Conservation (phyloP, 1,140 invertebrate species). For the Galleria mellonella region DNA sequence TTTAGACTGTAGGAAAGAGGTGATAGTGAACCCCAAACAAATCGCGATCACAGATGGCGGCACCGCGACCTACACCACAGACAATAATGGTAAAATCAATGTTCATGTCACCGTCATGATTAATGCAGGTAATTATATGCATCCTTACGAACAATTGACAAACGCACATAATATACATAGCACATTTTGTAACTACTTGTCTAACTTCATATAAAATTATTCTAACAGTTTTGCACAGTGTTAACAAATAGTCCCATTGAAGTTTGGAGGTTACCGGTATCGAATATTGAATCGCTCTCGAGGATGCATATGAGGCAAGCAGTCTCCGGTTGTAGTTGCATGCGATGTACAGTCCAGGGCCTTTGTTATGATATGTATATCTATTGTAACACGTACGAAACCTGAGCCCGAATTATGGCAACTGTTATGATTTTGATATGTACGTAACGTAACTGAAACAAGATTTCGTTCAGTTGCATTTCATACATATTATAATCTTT, state of each 20-base stretch:
- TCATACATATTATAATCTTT: no score
- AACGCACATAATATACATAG: slow-evolving; percentile 41
- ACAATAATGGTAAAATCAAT: slow-evolving; percentile 91
- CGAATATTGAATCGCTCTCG: slow-evolving; percentile 31
- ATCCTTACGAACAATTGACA: slow-evolving; percentile 62
- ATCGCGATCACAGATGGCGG: slow-evolving; percentile 67
- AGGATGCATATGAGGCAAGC: slow-evolving; percentile 73
- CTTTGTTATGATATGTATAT: no score
- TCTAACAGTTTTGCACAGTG: slow-evolving; percentile 57
- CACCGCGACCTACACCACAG: slow-evolving; percentile 78
- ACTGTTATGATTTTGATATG: no score
- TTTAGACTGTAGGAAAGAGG: slow-evolving; percentile 74
- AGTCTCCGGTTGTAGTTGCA: slow-evolving; percentile 52
- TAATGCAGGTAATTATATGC: slow-evolving; percentile 78
- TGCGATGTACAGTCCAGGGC: slow-evolving; percentile 12
- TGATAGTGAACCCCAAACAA: slow-evolving; percentile 46
- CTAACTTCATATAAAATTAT: slow-evolving; percentile 24
- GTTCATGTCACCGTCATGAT: slow-evolving; percentile 89
- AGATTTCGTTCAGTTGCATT: no score
- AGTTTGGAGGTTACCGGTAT: slow-evolving; percentile 35
- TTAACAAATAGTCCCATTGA: slow-evolving; percentile 4
- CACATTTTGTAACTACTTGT: slow-evolving; percentile 44
- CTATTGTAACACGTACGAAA: no score
- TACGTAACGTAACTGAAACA: no score
- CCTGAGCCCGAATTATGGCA: no score